Evolutionary conservation across 2,113 vertebrate species (phyloP), one percentile per base, ranked within the genome.

Genomic region (Quiscalus mexicanus): DNA sequence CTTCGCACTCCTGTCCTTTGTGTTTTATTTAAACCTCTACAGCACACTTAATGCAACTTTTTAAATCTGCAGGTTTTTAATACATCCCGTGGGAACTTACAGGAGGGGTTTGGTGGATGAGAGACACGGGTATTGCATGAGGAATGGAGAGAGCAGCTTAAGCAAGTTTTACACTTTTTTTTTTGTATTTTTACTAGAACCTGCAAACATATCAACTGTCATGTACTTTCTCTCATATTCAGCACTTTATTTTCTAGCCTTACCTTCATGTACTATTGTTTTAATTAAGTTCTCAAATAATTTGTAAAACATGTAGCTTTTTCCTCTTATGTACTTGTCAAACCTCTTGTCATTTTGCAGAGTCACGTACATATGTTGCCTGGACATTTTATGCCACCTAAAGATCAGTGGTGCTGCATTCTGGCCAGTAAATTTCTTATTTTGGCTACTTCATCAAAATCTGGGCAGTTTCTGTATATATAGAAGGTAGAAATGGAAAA

Each of bases 401-500:
- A 98, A 98, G 97, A 98, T 98, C 98, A 98, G 98, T 99, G 98
- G 98, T 98, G 98, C 98, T 99, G 98, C 99, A 98, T 98, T 98
- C 98, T 98, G 98, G 99, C 99, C 99, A 99, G 99, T 99, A 99
- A 99, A 99, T 98, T 98, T 98, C 99, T 99, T 99, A 99, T 99
- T 99, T 99, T 99, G 99, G 99, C 98, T 99, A 98, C 98, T 96
- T 98, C 98, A 98, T 98, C 97, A 90, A 97, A 98, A 98, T 90
- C 91, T 96, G 98, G 99, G 98, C 98, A 98, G 99, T 99, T 99
- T 99, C 98, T 99, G 99, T 99, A 99, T 98, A 99, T 98, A 99
- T 98, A 98, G 98, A 99, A 99, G 98, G 99, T 98, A 98, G 98
- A 98, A 97, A 98, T 98, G 98, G 98, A 98, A 98, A 98, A 98